phyloP scores from a whole-genome alignment of 2,888 invertebrate genomes.

The Lasioglossum villosulum region DNA sequence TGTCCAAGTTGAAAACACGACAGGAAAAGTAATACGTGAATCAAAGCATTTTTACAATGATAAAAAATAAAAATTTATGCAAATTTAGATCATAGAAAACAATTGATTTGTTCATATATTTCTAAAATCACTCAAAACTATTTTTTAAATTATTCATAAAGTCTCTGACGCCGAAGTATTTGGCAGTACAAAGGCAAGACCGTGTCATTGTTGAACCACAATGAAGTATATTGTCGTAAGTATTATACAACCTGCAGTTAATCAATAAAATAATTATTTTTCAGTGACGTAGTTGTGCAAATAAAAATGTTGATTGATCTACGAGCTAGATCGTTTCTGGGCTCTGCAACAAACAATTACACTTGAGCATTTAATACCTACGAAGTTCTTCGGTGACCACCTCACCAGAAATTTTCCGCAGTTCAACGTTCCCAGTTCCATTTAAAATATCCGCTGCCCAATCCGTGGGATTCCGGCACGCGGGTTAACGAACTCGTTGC shows the following conservation, averaged over 20 bases:
- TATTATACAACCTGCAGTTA: not conserved
- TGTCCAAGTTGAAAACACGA: not conserved
- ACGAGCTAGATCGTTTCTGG: not conserved
- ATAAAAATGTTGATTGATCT: not conserved
- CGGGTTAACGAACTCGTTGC: conserved; percentile 49
- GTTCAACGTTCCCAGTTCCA: conserved; percentile 25
- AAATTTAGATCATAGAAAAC: not conserved
- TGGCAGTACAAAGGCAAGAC: too few species aligned
- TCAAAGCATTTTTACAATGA: not conserved
- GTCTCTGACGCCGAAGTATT: too few species aligned
- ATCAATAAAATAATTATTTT: not conserved
- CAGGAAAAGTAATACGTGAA: too few species aligned
- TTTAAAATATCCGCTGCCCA: conserved; percentile 35
- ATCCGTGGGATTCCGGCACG: conserved; percentile 29
- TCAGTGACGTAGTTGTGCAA: not conserved
- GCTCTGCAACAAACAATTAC: not conserved
- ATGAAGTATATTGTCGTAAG: too few species aligned
- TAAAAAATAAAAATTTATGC: not conserved
- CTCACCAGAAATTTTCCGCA: conserved; percentile 16
- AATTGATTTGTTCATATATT: too few species aligned
- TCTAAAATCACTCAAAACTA: too few species aligned
- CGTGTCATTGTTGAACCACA: not conserved
- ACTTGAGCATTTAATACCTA: not conserved
- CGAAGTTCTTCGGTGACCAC: not conserved
- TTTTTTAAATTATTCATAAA: too few species aligned